These are phyloP conservation scores for Perithous albicinctus DNA, from an alignment of 2,888 invertebrate species.

Conservation along the genomic window DNA sequence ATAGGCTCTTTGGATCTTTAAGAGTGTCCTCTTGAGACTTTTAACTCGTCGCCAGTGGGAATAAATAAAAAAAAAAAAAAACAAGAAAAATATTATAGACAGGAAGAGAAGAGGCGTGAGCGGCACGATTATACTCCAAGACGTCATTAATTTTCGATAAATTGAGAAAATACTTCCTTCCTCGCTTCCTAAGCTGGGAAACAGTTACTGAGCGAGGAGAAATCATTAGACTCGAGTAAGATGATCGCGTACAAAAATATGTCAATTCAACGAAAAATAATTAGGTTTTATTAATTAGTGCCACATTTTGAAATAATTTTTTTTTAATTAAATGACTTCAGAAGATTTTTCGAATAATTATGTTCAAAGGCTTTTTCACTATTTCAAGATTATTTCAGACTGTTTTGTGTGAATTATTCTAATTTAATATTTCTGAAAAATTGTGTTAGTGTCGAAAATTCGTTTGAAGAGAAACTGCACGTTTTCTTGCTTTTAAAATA, in stretches of 20 bases:
- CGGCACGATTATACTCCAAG: slow-evolving; percentile 1
- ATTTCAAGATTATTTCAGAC: no score
- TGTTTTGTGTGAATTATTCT: no score
- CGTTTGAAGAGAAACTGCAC: no score
- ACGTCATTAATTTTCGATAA: slow-evolving; percentile 24
- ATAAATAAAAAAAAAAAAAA: slow-evolving; percentile 22
- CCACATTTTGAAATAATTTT: no score
- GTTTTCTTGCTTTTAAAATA: no score
- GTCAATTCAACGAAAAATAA: slow-evolving; percentile 13
- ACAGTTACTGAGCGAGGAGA: background rate
- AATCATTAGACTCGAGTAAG: background rate
- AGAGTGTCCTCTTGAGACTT: slow-evolving; percentile 1
- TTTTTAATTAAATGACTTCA: no score
- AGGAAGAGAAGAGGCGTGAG: slow-evolving; percentile 7
- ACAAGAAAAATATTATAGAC: slow-evolving; percentile 11
- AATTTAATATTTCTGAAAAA: no score
- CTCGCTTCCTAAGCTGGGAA: background rate
- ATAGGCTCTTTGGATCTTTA: slow-evolving; percentile 46
- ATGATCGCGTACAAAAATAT: background rate
- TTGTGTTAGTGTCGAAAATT: no score
- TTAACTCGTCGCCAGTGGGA: background rate
- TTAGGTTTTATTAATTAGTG: no score
- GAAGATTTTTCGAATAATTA: no score
- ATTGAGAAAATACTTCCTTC: slow-evolving; percentile 8
- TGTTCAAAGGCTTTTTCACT: no score